Base-by-base conservation (phyloP, 1,140 invertebrate genomes). In the Pemphigus obesinymphae region DNA sequence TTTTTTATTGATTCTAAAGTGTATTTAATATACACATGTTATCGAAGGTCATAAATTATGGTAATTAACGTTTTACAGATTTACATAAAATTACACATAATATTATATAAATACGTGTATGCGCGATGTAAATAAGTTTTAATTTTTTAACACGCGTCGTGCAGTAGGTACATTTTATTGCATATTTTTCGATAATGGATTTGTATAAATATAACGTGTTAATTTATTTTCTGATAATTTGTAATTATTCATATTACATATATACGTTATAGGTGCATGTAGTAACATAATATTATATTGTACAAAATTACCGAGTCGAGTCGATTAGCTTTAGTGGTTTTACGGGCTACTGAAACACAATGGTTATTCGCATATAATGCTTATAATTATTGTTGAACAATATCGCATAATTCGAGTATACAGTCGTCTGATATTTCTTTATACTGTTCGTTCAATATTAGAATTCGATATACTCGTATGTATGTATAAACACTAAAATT, bases 211-310 rank as follows among this genome's bases (percentile, higher is more conserved):
- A 66, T 31, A 34, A 5, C 61, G 61, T 37, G 61, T 66, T 66
- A 34, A 66, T 66, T 66, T 66, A 34, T 66, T 48, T 48, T 48
- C 8, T 48, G 13, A 48, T 48, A 40, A 40, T 66, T 66, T 66
- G 61, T 66, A 66, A 66, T 66, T 37, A 66, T 66, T 66, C 61
- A 66, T 66, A 34, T 66, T 40, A 40, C 37, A 66, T 34, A 31
- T 66, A 37, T 37, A 66, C 17, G 17, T 8, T 61, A 13, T 29
- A 29, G n/a, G 23, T 55, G 23, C 7, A 17, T 58, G 29, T 29
- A 58, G 23, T 15, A 29, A 31, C 58, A 31, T 31, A 61, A 13
- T 61, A 61, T 26, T 29, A 61, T 29, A 61, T 31, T 58, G 23
- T n/a, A n/a, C n/a, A 31, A 61, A 61, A 61, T 61, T 61, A 61